Evolutionary conservation across 2,888 invertebrate species (phyloP).

Genomic region (Ophioninae sp.): DNA sequence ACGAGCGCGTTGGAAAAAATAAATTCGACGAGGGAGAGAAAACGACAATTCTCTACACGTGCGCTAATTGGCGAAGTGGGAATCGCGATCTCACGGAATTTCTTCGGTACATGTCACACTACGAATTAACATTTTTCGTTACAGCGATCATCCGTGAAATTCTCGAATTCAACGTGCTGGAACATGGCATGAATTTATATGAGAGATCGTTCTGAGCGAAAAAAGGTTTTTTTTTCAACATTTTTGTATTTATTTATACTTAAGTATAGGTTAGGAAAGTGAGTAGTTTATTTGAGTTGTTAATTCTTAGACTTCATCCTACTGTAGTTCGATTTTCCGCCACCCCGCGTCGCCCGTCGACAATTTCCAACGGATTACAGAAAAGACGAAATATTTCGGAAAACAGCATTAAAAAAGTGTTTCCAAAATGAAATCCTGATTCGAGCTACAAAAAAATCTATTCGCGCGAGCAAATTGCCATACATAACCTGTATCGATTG

Average conservation of each 20-base stretch:
- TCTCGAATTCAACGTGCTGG: neutral
- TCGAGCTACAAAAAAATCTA: neutral
- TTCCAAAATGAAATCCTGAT: too few species aligned
- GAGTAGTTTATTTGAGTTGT: too few species aligned
- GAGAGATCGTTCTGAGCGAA: neutral
- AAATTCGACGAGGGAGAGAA: neutral
- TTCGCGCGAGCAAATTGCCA: constrained; percentile 8
- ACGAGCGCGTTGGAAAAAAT: constrained; percentile 2
- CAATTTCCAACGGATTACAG: too few species aligned
- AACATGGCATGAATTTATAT: neutral
- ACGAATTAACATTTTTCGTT: constrained; percentile 24
- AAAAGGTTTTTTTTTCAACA: neutral
- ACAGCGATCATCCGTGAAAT: constrained; percentile 20
- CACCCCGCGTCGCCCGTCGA: too few species aligned
- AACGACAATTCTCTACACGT: constrained; percentile 19
- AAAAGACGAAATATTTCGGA: too few species aligned
- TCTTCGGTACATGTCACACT: neutral
- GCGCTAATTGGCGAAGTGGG: neutral
- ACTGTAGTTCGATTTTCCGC: too few species aligned
- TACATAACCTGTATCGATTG: constrained; percentile 9
- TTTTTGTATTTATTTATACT: too few species aligned
- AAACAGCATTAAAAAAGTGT: too few species aligned
- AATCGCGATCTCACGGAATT: constrained; percentile 1
- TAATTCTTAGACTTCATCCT: too few species aligned
- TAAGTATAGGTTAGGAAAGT: too few species aligned